These are phyloP conservation scores for Heterodera filipjevi DNA, from an alignment of 2,888 invertebrate species.

Conservation along the genomic window DNA sequence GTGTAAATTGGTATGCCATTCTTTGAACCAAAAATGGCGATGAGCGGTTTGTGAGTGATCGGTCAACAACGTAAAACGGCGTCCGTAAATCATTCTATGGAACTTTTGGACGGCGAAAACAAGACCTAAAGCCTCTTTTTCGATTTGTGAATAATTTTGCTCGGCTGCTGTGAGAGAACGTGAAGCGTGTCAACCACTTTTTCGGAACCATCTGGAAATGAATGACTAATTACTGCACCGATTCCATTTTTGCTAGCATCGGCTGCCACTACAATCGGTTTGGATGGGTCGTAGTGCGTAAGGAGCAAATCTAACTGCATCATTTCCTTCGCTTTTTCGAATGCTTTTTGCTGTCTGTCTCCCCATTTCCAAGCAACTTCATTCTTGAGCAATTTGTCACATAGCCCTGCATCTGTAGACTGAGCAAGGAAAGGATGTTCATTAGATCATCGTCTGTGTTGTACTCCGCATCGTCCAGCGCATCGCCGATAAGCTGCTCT, in stretches of 20 bases:
- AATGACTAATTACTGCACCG: constrained; percentile 52
- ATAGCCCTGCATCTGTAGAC: no score
- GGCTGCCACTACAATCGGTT: constrained; percentile 61
- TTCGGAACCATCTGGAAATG: constrained; percentile 54
- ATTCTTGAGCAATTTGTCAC: no score
- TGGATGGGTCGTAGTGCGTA: constrained; percentile 59
- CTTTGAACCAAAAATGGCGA: constrained; percentile 47
- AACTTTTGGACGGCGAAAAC: constrained; percentile 67
- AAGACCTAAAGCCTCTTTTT: constrained; percentile 64
- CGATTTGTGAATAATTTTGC: constrained; percentile 47
- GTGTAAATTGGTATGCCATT: no score
- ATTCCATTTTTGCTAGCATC: constrained; percentile 65
- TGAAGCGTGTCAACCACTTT: constrained; percentile 46
- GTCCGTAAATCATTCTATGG: constrained; percentile 66
- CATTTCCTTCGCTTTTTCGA: no score
- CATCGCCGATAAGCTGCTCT: no score
- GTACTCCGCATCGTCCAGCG: no score
- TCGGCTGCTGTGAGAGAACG: constrained; percentile 41
- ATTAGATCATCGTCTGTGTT: no score
- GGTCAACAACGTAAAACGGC: constrained; percentile 63
- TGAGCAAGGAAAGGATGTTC: no score
- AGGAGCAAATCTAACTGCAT: no score
- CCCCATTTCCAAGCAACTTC: no score
- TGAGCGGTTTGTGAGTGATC: constrained; percentile 65
- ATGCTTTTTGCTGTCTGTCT: no score